These are phyloP conservation scores for Apotomis capreana DNA, from an alignment of 2,888 invertebrate species.

Conservation along the genomic window DNA sequence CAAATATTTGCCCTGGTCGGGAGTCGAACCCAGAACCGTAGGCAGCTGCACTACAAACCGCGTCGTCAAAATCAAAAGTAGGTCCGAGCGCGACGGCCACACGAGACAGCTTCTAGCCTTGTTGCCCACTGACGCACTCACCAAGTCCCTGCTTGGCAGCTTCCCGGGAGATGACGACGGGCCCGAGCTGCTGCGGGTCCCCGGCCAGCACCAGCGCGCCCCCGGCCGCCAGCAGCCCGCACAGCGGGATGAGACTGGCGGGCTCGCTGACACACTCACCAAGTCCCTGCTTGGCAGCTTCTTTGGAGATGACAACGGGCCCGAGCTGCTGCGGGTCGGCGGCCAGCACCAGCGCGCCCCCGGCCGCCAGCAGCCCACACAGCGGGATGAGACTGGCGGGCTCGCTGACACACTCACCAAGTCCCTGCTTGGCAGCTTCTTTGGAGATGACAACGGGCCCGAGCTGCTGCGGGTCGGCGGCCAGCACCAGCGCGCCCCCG, in stretches of 20 bases:
- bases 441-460: slow-evolving; percentile 89
- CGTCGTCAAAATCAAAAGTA: too few species aligned
- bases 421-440: slow-evolving; percentile 83
- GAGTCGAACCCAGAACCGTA: too few species aligned
- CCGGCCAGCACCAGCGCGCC: slow-evolving; percentile 87
- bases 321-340: slow-evolving; percentile 95
- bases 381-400: slow-evolving; percentile 91
- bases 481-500: slow-evolving; percentile 84
- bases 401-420: slow-evolving; percentile 84
- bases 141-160: slow-evolving; percentile 85
- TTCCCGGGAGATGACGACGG: slow-evolving; percentile 86
- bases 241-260: slow-evolving; percentile 89
- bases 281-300: slow-evolving; percentile 85
- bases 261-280: slow-evolving; percentile 86
- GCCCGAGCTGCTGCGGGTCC: slow-evolving; percentile 94
- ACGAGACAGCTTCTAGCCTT: too few species aligned
- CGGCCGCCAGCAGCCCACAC: slow-evolving; percentile 75
- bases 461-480: slow-evolving; percentile 93
- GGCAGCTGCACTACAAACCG: too few species aligned
- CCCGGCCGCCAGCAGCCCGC: slow-evolving; percentile 74
- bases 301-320: slow-evolving; percentile 87
- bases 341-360: slow-evolving; percentile 85
- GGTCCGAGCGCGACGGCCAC: too few species aligned
- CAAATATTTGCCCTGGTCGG: too few species aligned
- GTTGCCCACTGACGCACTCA: slow-evolving; percentile 70